phyloP scores from a whole-genome alignment of 1,140 invertebrate species.

The Acyrthosiphon pisum region DNA sequence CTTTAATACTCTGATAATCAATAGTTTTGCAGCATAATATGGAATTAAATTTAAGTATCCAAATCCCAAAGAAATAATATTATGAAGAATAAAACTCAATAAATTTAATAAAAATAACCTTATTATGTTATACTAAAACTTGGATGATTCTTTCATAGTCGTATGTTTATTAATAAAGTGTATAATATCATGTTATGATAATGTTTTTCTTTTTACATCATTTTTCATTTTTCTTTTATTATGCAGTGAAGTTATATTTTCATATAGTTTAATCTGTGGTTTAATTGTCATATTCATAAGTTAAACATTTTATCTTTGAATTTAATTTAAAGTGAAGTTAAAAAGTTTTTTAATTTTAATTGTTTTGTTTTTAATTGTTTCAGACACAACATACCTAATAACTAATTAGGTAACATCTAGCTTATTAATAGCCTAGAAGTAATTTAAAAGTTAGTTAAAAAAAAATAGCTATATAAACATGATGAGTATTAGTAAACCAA shows the following conservation, averaged over 20 bases:
- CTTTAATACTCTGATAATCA: neutral
- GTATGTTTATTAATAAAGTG: neutral
- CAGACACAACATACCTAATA: slow-evolving; percentile 42
- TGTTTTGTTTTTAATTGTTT: slow-evolving; percentile 55
- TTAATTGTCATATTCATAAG: neutral
- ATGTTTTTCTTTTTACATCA: neutral
- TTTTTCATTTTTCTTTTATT: neutral
- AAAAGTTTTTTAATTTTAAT: slow-evolving; percentile 30
- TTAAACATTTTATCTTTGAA: neutral
- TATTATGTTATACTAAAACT: neutral
- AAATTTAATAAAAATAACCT: neutral
- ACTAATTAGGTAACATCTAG: slow-evolving; percentile 28
- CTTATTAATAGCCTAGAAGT: slow-evolving; percentile 43
- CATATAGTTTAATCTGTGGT: neutral
- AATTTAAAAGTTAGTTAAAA: slow-evolving; percentile 32
- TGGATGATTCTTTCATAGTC: neutral
- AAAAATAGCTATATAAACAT: neutral
- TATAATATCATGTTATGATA: neutral
- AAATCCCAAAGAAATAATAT: neutral
- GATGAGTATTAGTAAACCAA: slow-evolving; percentile 46
- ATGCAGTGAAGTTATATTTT: slow-evolving; percentile 24
- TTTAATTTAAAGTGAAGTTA: slow-evolving; percentile 41
- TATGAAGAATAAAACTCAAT: neutral
- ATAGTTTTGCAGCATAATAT: neutral
- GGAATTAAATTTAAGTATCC: neutral